Evolutionary conservation across 1,140 invertebrate genomes (phyloP).

Genomic region (Brachionus manjavacas): DNA sequence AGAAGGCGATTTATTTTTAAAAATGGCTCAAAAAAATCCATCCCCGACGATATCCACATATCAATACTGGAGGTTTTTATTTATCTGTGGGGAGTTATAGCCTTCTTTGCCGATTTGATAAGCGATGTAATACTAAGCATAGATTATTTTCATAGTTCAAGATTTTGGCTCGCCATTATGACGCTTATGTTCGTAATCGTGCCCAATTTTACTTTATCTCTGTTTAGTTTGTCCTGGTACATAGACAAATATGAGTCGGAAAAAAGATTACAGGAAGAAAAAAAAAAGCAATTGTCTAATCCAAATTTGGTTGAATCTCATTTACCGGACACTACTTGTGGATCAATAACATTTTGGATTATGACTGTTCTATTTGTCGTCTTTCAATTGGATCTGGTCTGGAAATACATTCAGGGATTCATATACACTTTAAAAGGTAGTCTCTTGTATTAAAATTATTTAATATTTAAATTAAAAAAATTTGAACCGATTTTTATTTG

Average conservation of each 20-base stretch:
- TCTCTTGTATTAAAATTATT: no score
- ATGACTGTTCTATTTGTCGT: slow-evolving; percentile 32
- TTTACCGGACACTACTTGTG: slow-evolving; percentile 10
- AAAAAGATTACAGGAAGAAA: slow-evolving; percentile 2
- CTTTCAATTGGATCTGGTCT: slow-evolving; percentile 32
- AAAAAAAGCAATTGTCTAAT: neutral
- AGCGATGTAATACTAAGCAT: slow-evolving; percentile 23
- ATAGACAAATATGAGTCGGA: slow-evolving; percentile 17
- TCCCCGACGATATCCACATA: slow-evolving; percentile 39
- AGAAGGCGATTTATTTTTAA: neutral
- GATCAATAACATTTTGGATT: slow-evolving; percentile 29
- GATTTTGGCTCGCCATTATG: slow-evolving; percentile 9
- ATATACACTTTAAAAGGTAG: slow-evolving; percentile 36
- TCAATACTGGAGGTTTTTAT: slow-evolving; percentile 40
- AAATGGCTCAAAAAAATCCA: slow-evolving; percentile 13
- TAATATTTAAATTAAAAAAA: neutral
- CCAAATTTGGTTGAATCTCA: neutral
- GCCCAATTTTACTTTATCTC: slow-evolving; percentile 40
- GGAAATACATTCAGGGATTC: slow-evolving; percentile 37
- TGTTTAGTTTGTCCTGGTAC: slow-evolving; percentile 37
- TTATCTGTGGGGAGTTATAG: slow-evolving; percentile 39
- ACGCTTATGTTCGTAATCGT: slow-evolving; percentile 40
- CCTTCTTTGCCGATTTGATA: slow-evolving; percentile 38
- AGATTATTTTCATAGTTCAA: slow-evolving; percentile 1
- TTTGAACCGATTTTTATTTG: neutral